A percentile compares a stretch with the other conserved stretches of the same genome.
Evolutionary conservation across 2,797 vertebrate genomes (phyloP).

Genomic region (Sternotherus odoratus): DNA sequence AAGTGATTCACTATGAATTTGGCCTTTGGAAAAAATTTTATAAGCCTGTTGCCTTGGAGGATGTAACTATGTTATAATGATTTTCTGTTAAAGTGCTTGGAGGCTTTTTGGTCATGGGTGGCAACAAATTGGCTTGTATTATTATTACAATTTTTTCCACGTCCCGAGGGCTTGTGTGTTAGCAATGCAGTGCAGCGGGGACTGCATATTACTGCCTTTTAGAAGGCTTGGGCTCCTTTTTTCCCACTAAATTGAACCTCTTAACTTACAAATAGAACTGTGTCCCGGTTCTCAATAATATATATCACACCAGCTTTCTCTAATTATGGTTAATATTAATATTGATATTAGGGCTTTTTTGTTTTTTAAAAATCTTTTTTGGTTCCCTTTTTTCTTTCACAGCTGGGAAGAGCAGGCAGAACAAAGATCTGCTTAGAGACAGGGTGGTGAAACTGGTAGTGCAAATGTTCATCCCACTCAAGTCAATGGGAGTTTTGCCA

Average conservation of each 20-base stretch:
- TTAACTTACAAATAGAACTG: neutral
- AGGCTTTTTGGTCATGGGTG: conserved; percentile 29
- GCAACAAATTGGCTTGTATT: conserved; percentile 39
- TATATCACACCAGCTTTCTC: neutral
- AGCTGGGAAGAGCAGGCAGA: neutral
- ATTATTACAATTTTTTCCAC: neutral
- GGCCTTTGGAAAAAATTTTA: neutral
- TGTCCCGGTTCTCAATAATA: neutral
- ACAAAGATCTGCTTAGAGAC: conserved; percentile 10
- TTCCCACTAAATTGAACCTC: neutral
- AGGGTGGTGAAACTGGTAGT: neutral
- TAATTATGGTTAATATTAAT: conserved; percentile 3
- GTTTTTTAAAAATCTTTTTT: neutral
- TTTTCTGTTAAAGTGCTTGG: neutral
- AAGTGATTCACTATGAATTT: conserved; percentile 41
- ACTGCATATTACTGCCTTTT: neutral
- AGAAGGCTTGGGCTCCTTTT: neutral
- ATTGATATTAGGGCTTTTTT: neutral
- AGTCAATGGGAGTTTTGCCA: neutral
- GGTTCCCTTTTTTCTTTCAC: conserved; percentile 24
- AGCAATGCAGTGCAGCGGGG: neutral
- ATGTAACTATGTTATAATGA: neutral
- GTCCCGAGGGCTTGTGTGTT: neutral
- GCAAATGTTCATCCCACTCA: neutral
- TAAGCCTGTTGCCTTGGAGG: neutral